Conservation (phyloP, 1,140 invertebrate species). For the Drosophila watanabei region DNA sequence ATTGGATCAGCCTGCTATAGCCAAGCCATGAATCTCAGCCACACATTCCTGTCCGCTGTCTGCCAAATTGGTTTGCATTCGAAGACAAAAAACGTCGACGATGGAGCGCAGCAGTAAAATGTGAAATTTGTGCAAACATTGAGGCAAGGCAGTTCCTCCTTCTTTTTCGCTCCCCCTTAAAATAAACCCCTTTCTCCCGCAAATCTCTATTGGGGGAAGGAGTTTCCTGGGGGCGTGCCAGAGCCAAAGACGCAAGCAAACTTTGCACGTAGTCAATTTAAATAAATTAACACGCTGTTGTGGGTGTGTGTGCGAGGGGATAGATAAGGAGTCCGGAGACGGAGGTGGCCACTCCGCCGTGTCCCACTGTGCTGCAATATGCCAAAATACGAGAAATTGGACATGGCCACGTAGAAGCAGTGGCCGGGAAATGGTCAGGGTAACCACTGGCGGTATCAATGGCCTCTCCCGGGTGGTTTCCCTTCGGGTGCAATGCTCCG, state of each 20-base stretch:
- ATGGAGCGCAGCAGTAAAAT: slow-evolving; percentile 69
- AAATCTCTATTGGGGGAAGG: slow-evolving; percentile 5
- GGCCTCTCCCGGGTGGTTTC: slow-evolving; percentile 61
- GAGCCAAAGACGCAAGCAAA: slow-evolving; percentile 63
- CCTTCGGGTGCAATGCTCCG: slow-evolving; percentile 30
- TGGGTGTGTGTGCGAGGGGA: slow-evolving; percentile 25
- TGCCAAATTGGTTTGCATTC: slow-evolving; percentile 78
- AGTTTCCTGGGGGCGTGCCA: slow-evolving; percentile 25
- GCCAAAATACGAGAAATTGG: slow-evolving; percentile 70
- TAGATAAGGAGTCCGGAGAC: slow-evolving; percentile 36
- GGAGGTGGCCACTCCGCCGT: slow-evolving; percentile 27
- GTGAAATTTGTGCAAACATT: slow-evolving; percentile 81
- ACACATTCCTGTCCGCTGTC: slow-evolving; percentile 56
- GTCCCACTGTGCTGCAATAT: slow-evolving; percentile 77
- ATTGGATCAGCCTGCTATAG: slow-evolving; percentile 16
- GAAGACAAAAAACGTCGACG: slow-evolving; percentile 69
- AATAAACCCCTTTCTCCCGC: slow-evolving; percentile 1
- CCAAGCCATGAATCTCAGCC: slow-evolving; percentile 58
- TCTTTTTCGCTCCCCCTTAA: not conserved
- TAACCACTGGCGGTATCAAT: slow-evolving; percentile 52
- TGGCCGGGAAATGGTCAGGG: slow-evolving; percentile 28
- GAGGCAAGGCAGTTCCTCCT: slow-evolving; percentile 18
- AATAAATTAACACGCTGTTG: slow-evolving; percentile 82
- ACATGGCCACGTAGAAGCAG: slow-evolving; percentile 66
- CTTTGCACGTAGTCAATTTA: slow-evolving; percentile 83